phyloP scores from a whole-genome alignment of 1,140 invertebrate species.

The Drosophila nigrodunni region DNA sequence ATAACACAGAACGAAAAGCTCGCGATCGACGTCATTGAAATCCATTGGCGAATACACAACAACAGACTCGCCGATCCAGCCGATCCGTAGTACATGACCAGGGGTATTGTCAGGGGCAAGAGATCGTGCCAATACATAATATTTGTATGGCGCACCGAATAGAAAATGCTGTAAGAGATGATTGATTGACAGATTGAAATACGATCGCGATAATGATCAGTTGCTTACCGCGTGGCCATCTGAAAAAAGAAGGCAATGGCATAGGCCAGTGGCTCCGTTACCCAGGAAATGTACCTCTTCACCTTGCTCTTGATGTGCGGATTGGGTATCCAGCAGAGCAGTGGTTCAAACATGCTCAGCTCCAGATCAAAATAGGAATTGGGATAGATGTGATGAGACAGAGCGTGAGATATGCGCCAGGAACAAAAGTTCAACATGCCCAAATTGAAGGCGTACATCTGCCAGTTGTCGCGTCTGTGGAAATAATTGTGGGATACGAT shows the following conservation, averaged over 20 bases:
- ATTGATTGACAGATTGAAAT: conserved; percentile 26
- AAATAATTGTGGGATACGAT: conserved; percentile 92
- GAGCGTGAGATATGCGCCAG: conserved; percentile 91
- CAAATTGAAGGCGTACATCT: conserved; percentile 93
- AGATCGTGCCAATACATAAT: conserved; percentile 84
- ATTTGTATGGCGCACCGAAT: conserved; percentile 68
- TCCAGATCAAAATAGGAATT: conserved; percentile 92
- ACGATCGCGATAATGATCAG: conserved; percentile 38
- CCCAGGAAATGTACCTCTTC: conserved; percentile 84
- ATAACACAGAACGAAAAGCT: conserved; percentile 89
- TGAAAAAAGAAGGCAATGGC: conserved; percentile 83
- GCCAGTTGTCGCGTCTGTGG: conserved; percentile 91
- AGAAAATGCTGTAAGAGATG: conserved; percentile 63
- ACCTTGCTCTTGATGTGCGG: conserved; percentile 85
- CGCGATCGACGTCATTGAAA: conserved; percentile 86
- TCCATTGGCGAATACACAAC: conserved; percentile 86
- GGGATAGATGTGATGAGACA: conserved; percentile 93
- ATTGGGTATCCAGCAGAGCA: conserved; percentile 89
- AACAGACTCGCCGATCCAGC: conserved; percentile 57
- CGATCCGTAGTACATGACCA: conserved; percentile 85
- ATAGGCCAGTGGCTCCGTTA: conserved; percentile 86
- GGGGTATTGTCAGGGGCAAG: conserved; percentile 86
- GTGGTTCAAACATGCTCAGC: conserved; percentile 89
- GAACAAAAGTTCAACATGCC: conserved; percentile 87
- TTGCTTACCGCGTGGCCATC: conserved; percentile 69